Conservation (phyloP, 2,888 invertebrate species). For the Strigamia crassipes region DNA sequence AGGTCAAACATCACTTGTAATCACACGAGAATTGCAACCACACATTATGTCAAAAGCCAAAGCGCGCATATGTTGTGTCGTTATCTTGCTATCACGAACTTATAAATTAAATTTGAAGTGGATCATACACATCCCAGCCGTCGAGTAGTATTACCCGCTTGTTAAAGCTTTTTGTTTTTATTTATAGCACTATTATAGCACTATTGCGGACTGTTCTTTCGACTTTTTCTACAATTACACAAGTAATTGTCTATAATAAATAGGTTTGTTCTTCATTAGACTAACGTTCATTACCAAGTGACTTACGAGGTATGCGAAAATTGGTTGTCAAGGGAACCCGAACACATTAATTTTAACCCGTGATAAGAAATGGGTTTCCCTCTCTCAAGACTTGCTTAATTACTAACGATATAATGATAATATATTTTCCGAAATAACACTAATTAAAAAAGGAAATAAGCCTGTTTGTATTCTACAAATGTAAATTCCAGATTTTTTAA, state of each 20-base stretch:
- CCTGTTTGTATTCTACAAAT: background rate
- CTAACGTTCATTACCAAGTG: background rate
- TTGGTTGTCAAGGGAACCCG: background rate
- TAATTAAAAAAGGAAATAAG: background rate
- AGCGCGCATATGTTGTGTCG: background rate
- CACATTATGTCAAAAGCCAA: background rate
- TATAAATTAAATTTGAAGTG: constrained; percentile 14
- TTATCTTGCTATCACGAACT: constrained; percentile 8
- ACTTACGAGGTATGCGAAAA: background rate
- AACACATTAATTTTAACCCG: constrained; percentile 18
- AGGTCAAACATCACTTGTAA: background rate
- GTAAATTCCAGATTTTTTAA: no score
- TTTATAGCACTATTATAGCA: background rate
- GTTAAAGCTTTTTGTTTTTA: background rate
- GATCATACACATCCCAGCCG: background rate
- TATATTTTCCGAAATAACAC: background rate
- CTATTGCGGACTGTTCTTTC: background rate
- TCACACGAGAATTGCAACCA: background rate
- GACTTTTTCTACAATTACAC: background rate
- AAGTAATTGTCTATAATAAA: constrained; percentile 14
- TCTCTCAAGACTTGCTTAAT: background rate
- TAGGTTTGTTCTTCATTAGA: constrained; percentile 10
- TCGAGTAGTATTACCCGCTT: background rate
- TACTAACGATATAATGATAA: background rate
- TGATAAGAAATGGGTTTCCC: background rate